phyloP scores from a whole-genome alignment of 37 sponge, comb jelly and placozoan species.

The Crambe crambe region DNA sequence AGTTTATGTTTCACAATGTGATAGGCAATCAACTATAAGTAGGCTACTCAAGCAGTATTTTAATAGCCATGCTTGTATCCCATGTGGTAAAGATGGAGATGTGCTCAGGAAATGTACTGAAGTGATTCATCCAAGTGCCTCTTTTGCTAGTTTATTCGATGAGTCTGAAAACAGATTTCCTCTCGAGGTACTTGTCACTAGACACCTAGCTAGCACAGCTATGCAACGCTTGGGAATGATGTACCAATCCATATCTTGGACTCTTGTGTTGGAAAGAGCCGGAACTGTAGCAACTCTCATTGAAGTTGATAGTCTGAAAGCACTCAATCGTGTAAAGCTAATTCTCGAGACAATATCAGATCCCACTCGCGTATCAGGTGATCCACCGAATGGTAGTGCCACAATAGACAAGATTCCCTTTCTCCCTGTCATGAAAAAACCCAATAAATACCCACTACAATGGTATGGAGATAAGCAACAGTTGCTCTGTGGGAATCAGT shows the following conservation, averaged over 20 bases:
- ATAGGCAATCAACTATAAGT: neutral
- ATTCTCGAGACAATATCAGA: neutral
- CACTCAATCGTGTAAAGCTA: slow-evolving; percentile 17
- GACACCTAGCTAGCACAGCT: slow-evolving; percentile 1
- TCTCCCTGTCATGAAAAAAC: slow-evolving; percentile 58
- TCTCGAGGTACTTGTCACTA: neutral
- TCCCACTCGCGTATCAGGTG: neutral
- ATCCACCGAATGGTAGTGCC: too few species aligned
- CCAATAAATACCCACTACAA: slow-evolving; percentile 33
- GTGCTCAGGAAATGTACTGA: slow-evolving; percentile 1
- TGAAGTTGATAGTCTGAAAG: neutral
- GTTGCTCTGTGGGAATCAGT: slow-evolving; percentile 15
- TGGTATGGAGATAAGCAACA: slow-evolving; percentile 49
- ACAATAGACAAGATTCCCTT: slow-evolving; percentile 36
- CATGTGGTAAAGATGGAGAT: slow-evolving; percentile 58
- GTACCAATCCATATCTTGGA: slow-evolving; percentile 14
- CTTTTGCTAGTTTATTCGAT: slow-evolving; percentile 36
- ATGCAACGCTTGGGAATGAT: slow-evolving; percentile 35
- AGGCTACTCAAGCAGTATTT: neutral
- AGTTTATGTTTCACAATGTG: slow-evolving; percentile 9
- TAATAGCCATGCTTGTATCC: slow-evolving; percentile 26
- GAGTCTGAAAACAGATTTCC: slow-evolving; percentile 37
- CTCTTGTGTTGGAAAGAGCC: slow-evolving; percentile 26
- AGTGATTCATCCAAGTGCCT: slow-evolving; percentile 20
- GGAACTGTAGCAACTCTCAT: slow-evolving; percentile 9